Conservation (phyloP, 2,797 vertebrate species). For the Mormyrops boulengeri region DNA sequence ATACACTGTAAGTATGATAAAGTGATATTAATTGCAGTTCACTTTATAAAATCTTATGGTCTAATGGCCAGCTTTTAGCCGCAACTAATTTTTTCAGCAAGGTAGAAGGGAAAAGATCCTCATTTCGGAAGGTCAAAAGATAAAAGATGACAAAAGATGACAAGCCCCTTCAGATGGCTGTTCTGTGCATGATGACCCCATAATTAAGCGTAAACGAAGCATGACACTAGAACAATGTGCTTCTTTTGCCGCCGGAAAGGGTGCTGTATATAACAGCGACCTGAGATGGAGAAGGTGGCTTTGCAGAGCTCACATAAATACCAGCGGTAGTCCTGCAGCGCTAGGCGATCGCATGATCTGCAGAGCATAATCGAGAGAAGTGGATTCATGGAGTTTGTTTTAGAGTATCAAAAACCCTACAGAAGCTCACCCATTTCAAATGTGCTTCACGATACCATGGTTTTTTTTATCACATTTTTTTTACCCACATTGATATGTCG, state of each 20-base stretch:
- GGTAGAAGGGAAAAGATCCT: background rate
- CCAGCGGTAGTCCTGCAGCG: background rate
- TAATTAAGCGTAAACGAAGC: background rate
- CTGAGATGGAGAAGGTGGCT: background rate
- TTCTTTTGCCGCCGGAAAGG: background rate
- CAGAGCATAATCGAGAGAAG: background rate
- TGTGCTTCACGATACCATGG: background rate
- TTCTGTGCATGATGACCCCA: background rate
- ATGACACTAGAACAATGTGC: background rate
- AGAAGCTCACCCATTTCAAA: background rate
- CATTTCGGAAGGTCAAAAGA: background rate
- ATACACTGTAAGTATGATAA: background rate
- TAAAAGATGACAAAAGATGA: background rate
- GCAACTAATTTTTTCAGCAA: background rate
- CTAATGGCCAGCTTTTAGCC: background rate
- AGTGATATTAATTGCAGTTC: background rate
- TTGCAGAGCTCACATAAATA: background rate
- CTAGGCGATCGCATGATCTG: background rate
- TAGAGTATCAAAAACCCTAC: background rate
- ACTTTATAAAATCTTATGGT: background rate
- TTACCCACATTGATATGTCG: background rate
- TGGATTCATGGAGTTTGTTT: background rate
- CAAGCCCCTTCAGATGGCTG: background rate
- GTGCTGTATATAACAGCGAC: background rate
- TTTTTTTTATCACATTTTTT: background rate